A percentile compares a stretch with the other conserved stretches of the same genome.
These are phyloP conservation scores for Lepidurus packardi DNA, from an alignment of 1,140 invertebrate genomes.

Conservation along the genomic window DNA sequence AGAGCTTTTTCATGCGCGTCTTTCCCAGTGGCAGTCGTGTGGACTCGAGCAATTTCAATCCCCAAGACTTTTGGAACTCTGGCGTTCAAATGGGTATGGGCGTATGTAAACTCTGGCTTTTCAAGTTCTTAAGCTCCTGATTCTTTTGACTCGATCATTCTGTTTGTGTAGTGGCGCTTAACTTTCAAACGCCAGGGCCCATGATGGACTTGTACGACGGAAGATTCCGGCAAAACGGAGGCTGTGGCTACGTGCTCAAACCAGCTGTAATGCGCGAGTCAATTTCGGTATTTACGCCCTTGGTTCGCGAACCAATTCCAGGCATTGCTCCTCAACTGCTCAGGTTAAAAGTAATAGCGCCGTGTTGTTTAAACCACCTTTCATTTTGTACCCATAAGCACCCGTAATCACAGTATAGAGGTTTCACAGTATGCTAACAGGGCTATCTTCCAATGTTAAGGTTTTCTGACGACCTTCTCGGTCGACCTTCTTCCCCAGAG, in stretches of 20 bases:
- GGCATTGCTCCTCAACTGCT: conserved; percentile 53
- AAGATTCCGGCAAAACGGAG: conserved; percentile 56
- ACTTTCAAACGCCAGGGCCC: conserved; percentile 53
- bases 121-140: background rate
- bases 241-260: conserved; percentile 59
- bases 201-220: conserved; percentile 56
- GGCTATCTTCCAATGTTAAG: no score
- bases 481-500: no score
- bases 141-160: conserved; percentile 28
- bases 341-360: conserved; percentile 49
- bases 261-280: conserved; percentile 51
- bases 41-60: conserved; percentile 56
- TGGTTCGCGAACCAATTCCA: conserved; percentile 47
- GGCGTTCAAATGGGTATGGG: conserved; percentile 53
- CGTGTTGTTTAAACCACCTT: background rate
- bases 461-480: no score
- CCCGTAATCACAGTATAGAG: no score
- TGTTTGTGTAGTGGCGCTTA: conserved; percentile 48
- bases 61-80: conserved; percentile 55
- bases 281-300: conserved; percentile 48
- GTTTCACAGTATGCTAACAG: no score
- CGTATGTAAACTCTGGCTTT: background rate
- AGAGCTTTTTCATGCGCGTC: conserved; percentile 49
- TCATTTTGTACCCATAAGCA: no score
- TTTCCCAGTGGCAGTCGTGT: conserved; percentile 52